Evolutionary conservation across 2,888 invertebrate species (phyloP).

Genomic region (Cosmorhoe ocellata): DNA sequence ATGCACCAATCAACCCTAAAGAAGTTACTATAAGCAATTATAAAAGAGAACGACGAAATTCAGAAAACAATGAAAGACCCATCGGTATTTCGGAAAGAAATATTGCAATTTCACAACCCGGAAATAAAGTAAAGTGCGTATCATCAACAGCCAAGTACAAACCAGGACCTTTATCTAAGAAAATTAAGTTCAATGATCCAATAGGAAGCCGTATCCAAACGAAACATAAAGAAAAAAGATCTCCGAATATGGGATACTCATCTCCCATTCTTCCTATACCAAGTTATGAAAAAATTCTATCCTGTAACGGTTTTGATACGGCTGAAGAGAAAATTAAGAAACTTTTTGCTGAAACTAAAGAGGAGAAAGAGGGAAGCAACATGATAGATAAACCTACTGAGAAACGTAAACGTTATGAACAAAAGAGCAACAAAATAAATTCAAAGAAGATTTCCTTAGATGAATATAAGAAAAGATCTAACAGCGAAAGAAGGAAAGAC

Average conservation of each 20-base stretch:
- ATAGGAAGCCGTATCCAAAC: neutral
- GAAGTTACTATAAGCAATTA: no score
- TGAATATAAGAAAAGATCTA: constrained; percentile 49
- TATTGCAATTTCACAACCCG: neutral
- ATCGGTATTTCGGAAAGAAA: neutral
- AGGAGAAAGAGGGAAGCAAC: neutral
- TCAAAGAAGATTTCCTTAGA: constrained; percentile 52
- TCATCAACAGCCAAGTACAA: neutral
- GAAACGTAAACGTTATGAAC: neutral
- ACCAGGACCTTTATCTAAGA: constrained; percentile 27
- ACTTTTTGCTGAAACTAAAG: neutral
- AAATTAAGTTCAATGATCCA: constrained; percentile 1
- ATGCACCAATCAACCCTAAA: no score
- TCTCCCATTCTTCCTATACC: constrained; percentile 63
- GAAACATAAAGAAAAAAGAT: neutral
- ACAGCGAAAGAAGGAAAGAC: constrained; percentile 1
- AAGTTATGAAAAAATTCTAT: constrained; percentile 43
- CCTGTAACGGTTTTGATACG: neutral
- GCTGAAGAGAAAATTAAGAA: neutral
- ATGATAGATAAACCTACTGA: neutral
- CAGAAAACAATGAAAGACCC: neutral
- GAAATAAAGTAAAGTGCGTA: neutral
- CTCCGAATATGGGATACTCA: constrained; percentile 45
- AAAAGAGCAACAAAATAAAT: constrained; percentile 3
- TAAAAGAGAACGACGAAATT: neutral